Evolutionary conservation across 2,113 vertebrate genomes (phyloP).

Genomic region (Danio rerio): DNA sequence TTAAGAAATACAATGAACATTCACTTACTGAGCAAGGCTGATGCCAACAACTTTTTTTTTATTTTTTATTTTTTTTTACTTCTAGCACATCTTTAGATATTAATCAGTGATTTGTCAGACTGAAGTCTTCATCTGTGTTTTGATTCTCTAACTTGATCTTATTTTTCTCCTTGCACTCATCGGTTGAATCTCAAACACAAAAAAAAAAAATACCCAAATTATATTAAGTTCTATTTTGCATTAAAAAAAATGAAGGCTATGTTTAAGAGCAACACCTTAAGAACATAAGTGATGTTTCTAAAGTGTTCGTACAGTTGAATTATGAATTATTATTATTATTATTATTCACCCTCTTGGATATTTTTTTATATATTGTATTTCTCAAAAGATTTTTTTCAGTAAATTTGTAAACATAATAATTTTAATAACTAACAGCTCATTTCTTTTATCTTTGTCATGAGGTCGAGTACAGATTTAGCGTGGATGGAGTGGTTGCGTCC

Average conservation of each 20-base stretch:
- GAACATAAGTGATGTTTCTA: too few relatives aligned
- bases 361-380: too few relatives aligned
- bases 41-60: background rate
- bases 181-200: background rate
- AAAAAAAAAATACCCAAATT: background rate
- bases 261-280: background rate
- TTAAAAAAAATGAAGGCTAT: background rate
- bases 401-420: too few relatives aligned
- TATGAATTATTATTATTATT: too few relatives aligned
- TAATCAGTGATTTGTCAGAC: background rate
- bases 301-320: too few relatives aligned
- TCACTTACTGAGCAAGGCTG: background rate
- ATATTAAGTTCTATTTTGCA: background rate
- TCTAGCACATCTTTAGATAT: background rate
- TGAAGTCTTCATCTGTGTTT: background rate
- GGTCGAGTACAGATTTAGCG: too few relatives aligned
- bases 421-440: too few relatives aligned
- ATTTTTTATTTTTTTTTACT: background rate
- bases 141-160: background rate
- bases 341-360: too few relatives aligned
- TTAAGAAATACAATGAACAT: background rate
- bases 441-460: too few relatives aligned
- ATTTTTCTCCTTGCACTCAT: background rate
- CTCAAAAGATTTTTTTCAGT: too few relatives aligned
- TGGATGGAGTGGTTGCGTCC: too few relatives aligned